A percentile compares a stretch with the other conserved stretches of the same genome.
Conservation (phyloP, 2,888 invertebrate genomes). For the Cyclophora albipunctata region DNA sequence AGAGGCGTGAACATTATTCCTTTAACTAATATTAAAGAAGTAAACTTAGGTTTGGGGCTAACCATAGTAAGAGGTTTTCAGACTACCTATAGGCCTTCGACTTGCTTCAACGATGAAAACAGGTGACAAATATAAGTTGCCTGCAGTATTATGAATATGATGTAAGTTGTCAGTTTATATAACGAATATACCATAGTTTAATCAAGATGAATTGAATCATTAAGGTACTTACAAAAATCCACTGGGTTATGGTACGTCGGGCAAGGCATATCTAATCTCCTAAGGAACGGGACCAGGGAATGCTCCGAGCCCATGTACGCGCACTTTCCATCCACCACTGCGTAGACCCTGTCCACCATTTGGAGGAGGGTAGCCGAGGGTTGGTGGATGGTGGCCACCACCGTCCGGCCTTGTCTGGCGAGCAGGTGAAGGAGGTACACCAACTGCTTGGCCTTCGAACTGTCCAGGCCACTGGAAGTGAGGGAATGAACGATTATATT, state of each 20-base stretch:
- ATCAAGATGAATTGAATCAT: no score
- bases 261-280: constrained; percentile 81
- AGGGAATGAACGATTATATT: constrained; percentile 5
- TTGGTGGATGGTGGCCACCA: constrained; percentile 93
- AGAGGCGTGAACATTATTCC: no score
- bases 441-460: constrained; percentile 86
- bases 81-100: no score
- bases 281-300: constrained; percentile 85
- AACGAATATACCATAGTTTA: no score
- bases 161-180: no score
- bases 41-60: no score
- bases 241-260: constrained; percentile 94
- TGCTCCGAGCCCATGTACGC: constrained; percentile 86
- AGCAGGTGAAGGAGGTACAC: constrained; percentile 86
- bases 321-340: constrained; percentile 86
- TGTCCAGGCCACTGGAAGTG: constrained; percentile 58
- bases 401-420: constrained; percentile 88
- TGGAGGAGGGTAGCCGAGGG: constrained; percentile 90
- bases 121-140: no score
- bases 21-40: no score
- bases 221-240: constrained; percentile 83
- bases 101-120: no score
- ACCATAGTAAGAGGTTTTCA: no score
- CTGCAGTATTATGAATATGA: no score
- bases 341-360: constrained; percentile 92